A percentile compares a stretch with the other conserved stretches of the same genome.
Evolutionary conservation across 2,113 vertebrate genomes (phyloP).

Genomic region (Macrotus californicus): DNA sequence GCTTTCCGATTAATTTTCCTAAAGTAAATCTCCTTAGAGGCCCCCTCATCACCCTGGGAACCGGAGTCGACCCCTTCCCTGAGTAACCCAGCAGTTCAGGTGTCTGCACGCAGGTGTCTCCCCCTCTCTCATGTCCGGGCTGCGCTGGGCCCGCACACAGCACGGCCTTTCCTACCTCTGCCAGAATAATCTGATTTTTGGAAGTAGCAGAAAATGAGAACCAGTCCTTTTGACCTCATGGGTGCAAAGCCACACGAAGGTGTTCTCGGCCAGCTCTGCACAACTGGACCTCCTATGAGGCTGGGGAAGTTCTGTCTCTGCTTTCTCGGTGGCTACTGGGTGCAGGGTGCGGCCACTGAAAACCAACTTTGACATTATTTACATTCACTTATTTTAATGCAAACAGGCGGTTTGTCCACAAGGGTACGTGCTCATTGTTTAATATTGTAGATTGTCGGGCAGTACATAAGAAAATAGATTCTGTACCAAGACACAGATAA

Average conservation of each 20-base stretch:
- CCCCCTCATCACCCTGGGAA: not conserved
- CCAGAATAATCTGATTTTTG: not conserved
- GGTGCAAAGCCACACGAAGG: not conserved
- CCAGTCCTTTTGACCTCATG: too few relatives aligned
- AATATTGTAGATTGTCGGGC: not conserved
- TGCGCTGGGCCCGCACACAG: accelerated
- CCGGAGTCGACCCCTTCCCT: not conserved
- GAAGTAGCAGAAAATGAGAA: not conserved
- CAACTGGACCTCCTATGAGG: accelerated
- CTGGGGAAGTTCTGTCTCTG: accelerated
- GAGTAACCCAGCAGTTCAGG: not conserved
- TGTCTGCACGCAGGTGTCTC: accelerated
- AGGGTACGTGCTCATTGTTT: not conserved
- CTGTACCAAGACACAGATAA: not conserved
- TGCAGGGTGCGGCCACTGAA: accelerated
- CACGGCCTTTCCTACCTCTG: too few relatives aligned
- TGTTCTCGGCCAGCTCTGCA: accelerated
- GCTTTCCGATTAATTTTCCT: not conserved
- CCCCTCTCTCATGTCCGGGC: not conserved
- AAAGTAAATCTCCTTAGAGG: not conserved
- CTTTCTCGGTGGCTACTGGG: accelerated
- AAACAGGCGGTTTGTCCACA: not conserved
- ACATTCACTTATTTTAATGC: not conserved
- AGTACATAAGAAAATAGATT: not conserved
- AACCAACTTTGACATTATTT: not conserved